These are phyloP conservation scores for Barnardius zonarius DNA, from an alignment of 2,113 vertebrate species.

Conservation along the genomic window DNA sequence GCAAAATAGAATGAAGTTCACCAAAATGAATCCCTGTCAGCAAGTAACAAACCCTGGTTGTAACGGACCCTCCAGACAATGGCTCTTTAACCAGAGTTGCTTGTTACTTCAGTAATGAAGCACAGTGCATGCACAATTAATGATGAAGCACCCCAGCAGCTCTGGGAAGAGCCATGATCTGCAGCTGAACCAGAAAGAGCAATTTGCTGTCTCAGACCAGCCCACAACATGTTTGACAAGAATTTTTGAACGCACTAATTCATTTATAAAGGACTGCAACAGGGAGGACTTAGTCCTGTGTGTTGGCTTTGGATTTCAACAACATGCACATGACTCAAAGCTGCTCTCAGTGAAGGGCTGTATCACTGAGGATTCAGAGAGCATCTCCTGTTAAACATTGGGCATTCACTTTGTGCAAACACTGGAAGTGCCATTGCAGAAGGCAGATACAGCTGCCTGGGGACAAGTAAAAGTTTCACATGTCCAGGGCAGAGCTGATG, in stretches of 20 bases:
- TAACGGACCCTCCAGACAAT: neutral
- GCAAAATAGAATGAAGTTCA: neutral
- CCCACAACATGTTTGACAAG: neutral
- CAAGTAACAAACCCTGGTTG: neutral
- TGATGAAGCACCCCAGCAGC: neutral
- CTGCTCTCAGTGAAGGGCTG: neutral
- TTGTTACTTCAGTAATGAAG: neutral
- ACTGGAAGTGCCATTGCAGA: neutral
- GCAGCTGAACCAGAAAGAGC: conserved; percentile 18
- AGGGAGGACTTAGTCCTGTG: neutral
- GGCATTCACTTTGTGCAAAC: neutral
- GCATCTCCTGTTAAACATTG: neutral
- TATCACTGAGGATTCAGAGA: neutral
- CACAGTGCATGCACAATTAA: neutral
- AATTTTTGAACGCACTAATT: neutral
- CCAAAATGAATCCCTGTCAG: neutral
- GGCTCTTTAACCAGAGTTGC: neutral
- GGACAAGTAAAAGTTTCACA: neutral
- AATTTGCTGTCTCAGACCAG: neutral
- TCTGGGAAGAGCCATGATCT: neutral
- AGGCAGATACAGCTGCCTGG: neutral
- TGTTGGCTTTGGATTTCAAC: neutral
- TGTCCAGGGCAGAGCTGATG: neutral
- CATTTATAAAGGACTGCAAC: neutral
- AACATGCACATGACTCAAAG: neutral